Evolutionary conservation across 2,797 vertebrate species (phyloP), one percentile per base, ranked within the genome.

Genomic region (Notamacropus eugenii): DNA sequence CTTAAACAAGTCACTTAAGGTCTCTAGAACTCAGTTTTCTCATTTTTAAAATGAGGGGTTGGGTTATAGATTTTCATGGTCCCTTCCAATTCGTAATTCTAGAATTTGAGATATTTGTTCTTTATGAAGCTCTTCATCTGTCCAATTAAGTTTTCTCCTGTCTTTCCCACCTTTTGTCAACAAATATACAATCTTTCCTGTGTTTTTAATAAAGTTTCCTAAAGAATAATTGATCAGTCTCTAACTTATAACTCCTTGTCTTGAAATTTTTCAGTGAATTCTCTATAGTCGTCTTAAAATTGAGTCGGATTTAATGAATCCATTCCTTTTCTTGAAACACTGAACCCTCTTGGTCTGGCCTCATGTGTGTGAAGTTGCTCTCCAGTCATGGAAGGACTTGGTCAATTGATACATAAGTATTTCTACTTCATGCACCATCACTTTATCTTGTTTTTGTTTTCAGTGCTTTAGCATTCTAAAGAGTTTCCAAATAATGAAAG

Each of bases 161-260:
- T 92, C 34, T 82, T 91, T 94, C 29, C 74, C 8, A 29, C 2
- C 40, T 92, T 92, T 58, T 91, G 54, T 62, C n/a, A 90, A 1
- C 0, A 3, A 74, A 9, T 29, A 9, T 16, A 4, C 46, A 4
- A 90, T 95, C 10, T 8, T 95, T 92, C 52, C 56, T 93, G 93
- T 34, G 28, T 92, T 40, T 14, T n/a, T 67, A 92, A 56, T 62
- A 91, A 13, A 58, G 27, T 90, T 96, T 94, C 74, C 92, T 95
- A 90, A 92, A 56, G 74, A 57, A 97, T 54, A 54, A 74, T n/a
- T 92, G 40, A 5, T 55, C 54, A 67, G 54, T 92, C 24, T 74
- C n/a, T 91, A 92, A 82, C 3, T 93, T 62, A 31, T 46, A 57
- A 54, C 40, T 94, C 67, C 46, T 28, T 93, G 57, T 62, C 34